phyloP scores from a whole-genome alignment of 2,888 invertebrate species.

The Caenorhabditis drosophilae region DNA sequence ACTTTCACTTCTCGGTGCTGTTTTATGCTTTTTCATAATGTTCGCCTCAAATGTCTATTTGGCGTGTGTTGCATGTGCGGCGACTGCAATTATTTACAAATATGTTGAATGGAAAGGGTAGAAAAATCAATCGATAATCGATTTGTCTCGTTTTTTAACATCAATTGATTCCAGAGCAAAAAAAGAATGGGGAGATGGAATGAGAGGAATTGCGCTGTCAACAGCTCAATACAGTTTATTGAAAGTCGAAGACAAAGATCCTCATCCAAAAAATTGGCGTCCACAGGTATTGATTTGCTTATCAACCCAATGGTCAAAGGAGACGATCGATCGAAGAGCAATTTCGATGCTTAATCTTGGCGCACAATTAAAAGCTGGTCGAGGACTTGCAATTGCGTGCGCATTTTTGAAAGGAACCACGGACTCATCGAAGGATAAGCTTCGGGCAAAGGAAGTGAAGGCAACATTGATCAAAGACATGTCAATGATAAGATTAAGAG shows the following conservation, averaged over 20 bases:
- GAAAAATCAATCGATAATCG: no score
- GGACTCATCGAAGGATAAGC: conserved; percentile 73
- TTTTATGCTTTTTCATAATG: conserved; percentile 93
- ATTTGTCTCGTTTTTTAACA: not conserved
- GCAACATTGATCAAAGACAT: conserved; percentile 73
- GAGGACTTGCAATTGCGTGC: conserved; percentile 91
- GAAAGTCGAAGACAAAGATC: conserved; percentile 90
- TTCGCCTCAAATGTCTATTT: conserved; percentile 97
- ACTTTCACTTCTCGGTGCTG: conserved; percentile 83
- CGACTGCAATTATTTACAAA: conserved; percentile 92
- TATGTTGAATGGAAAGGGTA: conserved; percentile 96
- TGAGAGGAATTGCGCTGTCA: conserved; percentile 92
- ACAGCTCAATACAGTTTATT: conserved; percentile 94
- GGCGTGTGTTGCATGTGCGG: conserved; percentile 88
- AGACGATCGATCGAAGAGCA: conserved; percentile 61
- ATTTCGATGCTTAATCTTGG: conserved; percentile 89
- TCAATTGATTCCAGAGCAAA: conserved; percentile 77
- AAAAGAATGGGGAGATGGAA: conserved; percentile 99
- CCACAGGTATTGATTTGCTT: conserved; percentile 94
- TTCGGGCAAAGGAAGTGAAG: conserved; percentile 77
- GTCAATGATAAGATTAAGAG: conserved; percentile 92
- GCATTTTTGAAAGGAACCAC: conserved; percentile 75
- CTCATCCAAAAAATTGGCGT: conserved; percentile 98
- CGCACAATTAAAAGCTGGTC: conserved; percentile 82
- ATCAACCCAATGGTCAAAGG: conserved; percentile 79